Evolutionary conservation across 2,888 invertebrate genomes (phyloP), one percentile per base, ranked within the genome.

Genomic region (Trichogramma evanescens): DNA sequence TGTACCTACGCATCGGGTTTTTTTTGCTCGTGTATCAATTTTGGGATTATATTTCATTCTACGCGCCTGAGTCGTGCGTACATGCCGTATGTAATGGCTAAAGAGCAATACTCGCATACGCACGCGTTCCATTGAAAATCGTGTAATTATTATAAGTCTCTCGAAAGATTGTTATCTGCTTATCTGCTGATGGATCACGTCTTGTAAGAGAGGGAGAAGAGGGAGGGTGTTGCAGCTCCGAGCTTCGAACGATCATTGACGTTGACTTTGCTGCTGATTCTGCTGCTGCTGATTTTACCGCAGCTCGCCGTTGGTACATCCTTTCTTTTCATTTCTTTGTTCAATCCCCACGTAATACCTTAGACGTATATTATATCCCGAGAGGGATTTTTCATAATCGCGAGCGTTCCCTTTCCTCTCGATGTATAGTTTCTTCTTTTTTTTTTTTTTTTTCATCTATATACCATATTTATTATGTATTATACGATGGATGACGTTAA

Each of bases 91-190:
- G 26, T 26, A 26, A 26, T 26, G 26, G 26, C 26, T 26, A 26
- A 26, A 26, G 26, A 26, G 26, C 26, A 26, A 63, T 53, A 70
- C 68, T 68, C 65, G 62, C 65, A 67, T 65, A 55, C 58, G 51
- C 61, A 61, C 26, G 26, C 62, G 57, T 69, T 67, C 69, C 67
- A 65, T 65, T 68, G 70, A 71, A 72, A 74, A 74, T 75, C 71
- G 71, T 71, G 71, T 74, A 76, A 76, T 76, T 75, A 75, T 76
- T 73, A 60, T 58, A 70, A 72, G 26, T 26, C 26, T 70, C 71
- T 72, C 68, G 67, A 62, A 45, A 9, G 59, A 63, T 59, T 54
- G 71, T 72, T 69, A 72, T 68, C 71, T 65, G 64, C 64, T 67
- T 66, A 65, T 68, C 66, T 66, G 69, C 67, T 63, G 65, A 66